These are phyloP conservation scores for Enoplosus armatus DNA, from an alignment of 2,797 vertebrate genomes.

Conservation along the genomic window DNA sequence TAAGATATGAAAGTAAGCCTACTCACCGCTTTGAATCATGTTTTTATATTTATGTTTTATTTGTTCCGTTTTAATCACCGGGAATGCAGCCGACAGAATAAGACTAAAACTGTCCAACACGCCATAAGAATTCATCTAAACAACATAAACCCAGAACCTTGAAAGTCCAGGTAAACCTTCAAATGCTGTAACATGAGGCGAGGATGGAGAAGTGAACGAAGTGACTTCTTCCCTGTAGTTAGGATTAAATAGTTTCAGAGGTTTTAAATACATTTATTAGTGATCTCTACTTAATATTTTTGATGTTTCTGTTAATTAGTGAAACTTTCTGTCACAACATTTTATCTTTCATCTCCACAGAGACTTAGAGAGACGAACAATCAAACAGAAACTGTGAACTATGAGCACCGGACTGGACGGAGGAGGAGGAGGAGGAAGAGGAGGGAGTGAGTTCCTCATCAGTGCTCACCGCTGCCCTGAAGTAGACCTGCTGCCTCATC, in stretches of 20 bases:
- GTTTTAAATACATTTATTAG: background rate
- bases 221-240: background rate
- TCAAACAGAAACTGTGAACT: background rate
- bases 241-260: background rate
- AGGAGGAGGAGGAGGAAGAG: slow-evolving; percentile 8
- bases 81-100: no score
- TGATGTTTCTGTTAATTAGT: background rate
- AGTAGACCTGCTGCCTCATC: slow-evolving; percentile 42
- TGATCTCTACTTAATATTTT: background rate
- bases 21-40: no score
- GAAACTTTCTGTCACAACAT: background rate
- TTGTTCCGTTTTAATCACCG: no score
- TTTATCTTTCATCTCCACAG: background rate
- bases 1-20: no score
- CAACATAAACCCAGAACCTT: background rate
- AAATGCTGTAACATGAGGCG: background rate
- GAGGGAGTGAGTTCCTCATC: slow-evolving; percentile 29
- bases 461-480: slow-evolving; percentile 67
- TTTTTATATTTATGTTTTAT: no score
- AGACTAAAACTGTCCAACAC: no score
- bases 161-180: background rate
- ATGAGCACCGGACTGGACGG: slow-evolving; percentile 22
- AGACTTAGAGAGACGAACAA: background rate
- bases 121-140: no score
- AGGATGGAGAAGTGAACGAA: background rate